phyloP scores from a whole-genome alignment of 1,140 invertebrate species.

The Penaeus vannamei region DNA sequence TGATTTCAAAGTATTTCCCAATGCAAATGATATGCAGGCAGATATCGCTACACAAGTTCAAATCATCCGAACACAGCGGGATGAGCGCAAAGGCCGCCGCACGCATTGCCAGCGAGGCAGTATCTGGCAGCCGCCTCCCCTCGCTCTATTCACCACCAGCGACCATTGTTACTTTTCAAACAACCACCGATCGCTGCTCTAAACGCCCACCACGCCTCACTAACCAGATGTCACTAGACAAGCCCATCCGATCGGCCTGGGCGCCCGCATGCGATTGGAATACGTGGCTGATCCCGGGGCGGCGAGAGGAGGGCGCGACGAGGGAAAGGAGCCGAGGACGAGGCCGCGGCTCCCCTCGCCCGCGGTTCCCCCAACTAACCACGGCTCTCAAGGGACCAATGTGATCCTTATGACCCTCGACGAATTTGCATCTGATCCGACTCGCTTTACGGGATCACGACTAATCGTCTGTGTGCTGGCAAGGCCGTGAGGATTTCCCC shows the following conservation, averaged over 20 bases:
- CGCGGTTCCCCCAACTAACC: constrained; percentile 26
- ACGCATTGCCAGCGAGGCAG: background rate
- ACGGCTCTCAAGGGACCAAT: constrained; percentile 49
- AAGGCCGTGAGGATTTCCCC: too few species aligned
- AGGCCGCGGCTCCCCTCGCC: constrained; percentile 6
- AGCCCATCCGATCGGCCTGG: background rate
- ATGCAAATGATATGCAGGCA: too few species aligned
- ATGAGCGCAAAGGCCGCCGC: background rate
- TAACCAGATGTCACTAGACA: constrained; percentile 30
- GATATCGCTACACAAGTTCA: too few species aligned
- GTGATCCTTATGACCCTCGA: constrained; percentile 59
- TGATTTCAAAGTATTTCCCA: too few species aligned
- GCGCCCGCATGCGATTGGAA: background rate
- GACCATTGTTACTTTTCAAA: constrained; percentile 60
- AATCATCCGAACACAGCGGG: background rate
- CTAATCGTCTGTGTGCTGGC: too few species aligned
- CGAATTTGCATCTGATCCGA: constrained; percentile 57
- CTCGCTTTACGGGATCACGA: too few species aligned
- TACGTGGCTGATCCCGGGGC: background rate
- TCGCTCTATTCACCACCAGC: constrained; percentile 36
- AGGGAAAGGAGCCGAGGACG: background rate
- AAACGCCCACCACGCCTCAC: constrained; percentile 30
- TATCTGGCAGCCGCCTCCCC: background rate
- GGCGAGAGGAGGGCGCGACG: too few species aligned
- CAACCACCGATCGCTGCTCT: constrained; percentile 55